Evolutionary conservation across 2,113 vertebrate genomes (phyloP), one percentile per base, ranked within the genome.

Genomic region (Porphyrio hochstetteri): DNA sequence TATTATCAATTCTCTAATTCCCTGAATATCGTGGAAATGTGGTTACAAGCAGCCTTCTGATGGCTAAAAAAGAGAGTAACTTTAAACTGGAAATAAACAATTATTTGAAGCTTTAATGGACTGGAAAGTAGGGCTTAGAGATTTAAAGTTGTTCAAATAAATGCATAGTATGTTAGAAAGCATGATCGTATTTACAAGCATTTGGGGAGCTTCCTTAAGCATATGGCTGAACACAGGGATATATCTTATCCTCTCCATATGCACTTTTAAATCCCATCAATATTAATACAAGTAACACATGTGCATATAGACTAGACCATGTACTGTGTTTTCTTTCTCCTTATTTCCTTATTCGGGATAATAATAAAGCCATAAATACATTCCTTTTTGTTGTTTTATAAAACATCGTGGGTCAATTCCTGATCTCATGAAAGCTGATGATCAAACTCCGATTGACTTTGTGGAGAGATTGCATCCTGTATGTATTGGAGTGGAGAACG

Each of bases 1-100:
- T 95, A 82, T 92, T 52, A 80, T 92, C n/a, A 94, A 79, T 87
- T 96, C 81, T 91, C 96, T 76, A 81, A 95, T 80, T 86, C 95
- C 94, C 86, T 80, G 76, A 96, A 72, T 92, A 46, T 77, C 70
- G 10, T 94, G 92, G 88, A 97, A 97, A 93, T 95, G 63, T 84
- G 64, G 36, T 95, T 94, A 83, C 57, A 67, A 86, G 91, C 53
- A 40, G 76, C 72, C 24, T 97, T 95, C 50, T 92, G 92, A 96
- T 79, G 65, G n/a, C 57, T 93, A 63, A 89, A 75, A 92, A 92
- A 82, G n/a, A 81, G n/a, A 94, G 69, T 94, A 88, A 96, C 60
- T 90, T 95, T 88, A 96, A 67, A 97, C 93, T 97, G 91, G 93
- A 97, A 97, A 94, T 95, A 69, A 96, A 95, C 79, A 93, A 90